Evolutionary conservation across 1,140 invertebrate species (phyloP).

Genomic region (Doryteuthis pealeii): DNA sequence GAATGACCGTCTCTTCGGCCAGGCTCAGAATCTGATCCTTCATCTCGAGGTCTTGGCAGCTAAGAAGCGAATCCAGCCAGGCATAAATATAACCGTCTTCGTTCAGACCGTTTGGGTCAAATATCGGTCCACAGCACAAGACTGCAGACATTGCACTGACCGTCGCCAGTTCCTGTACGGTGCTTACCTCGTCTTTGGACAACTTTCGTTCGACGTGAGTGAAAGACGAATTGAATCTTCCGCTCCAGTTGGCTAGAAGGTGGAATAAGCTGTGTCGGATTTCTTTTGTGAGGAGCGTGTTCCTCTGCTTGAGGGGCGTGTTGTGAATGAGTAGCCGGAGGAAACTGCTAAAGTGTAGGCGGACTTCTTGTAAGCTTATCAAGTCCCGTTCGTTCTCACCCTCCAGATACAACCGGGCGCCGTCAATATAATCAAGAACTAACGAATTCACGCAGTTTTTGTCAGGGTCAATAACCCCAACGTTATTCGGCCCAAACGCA

Average conservation of each 20-base stretch:
- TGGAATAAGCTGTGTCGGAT: slow-evolving; percentile 84
- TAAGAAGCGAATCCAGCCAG: slow-evolving; percentile 89
- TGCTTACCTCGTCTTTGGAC: slow-evolving; percentile 57
- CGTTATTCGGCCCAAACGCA: slow-evolving; percentile 71
- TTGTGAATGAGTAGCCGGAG: slow-evolving; percentile 81
- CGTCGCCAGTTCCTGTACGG: slow-evolving; percentile 69
- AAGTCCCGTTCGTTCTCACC: slow-evolving; percentile 70
- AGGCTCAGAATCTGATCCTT: slow-evolving; percentile 78
- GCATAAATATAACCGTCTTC: slow-evolving; percentile 87
- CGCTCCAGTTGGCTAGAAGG: slow-evolving; percentile 92
- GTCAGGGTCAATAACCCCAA: slow-evolving; percentile 77
- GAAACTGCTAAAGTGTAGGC: slow-evolving; percentile 92
- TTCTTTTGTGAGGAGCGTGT: slow-evolving; percentile 82
- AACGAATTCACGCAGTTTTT: slow-evolving; percentile 80
- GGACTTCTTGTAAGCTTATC: slow-evolving; percentile 75
- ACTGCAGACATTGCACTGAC: slow-evolving; percentile 87
- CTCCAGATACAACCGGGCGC: slow-evolving; percentile 86
- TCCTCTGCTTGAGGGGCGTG: slow-evolving; percentile 56
- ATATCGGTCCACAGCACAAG: slow-evolving; percentile 91
- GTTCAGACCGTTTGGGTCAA: slow-evolving; percentile 80
- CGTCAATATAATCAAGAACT: slow-evolving; percentile 94
- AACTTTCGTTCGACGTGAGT: slow-evolving; percentile 54
- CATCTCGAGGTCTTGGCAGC: slow-evolving; percentile 70
- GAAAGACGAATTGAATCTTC: slow-evolving; percentile 73
- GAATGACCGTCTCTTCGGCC: slow-evolving; percentile 88